A percentile compares a stretch with the other conserved stretches of the same genome.
Conservation (phyloP, 2,797 vertebrate species). For the Toxotes lorentzi region DNA sequence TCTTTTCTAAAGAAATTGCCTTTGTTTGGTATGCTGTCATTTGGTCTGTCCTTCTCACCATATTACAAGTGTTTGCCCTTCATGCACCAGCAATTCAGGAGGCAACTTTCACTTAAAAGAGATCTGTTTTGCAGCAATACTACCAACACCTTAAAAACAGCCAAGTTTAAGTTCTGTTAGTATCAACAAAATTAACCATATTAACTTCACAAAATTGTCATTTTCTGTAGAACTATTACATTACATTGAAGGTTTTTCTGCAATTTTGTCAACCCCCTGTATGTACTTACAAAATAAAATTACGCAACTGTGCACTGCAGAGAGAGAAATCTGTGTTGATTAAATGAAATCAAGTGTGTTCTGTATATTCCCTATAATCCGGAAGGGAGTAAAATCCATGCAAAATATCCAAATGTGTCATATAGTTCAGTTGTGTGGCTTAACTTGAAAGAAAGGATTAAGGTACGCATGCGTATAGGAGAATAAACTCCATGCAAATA, state of each 20-base stretch:
- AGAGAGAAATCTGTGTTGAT: slow-evolving; percentile 5
- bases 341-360: slow-evolving; percentile 21
- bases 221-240: not conserved
- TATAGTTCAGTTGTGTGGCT: slow-evolving; percentile 2
- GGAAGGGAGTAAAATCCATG: slow-evolving; percentile 47
- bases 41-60: too few relatives aligned
- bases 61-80: not conserved
- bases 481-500: slow-evolving; percentile 56
- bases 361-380: not conserved
- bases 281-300: not conserved
- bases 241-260: not conserved
- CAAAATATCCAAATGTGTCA: slow-evolving; percentile 26
- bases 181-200: not conserved
- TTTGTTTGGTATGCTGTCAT: not conserved
- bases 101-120: not conserved
- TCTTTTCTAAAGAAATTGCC: not conserved
- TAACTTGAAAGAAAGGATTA: slow-evolving; percentile 11
- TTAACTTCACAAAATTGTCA: not conserved
- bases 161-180: not conserved
- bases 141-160: not conserved
- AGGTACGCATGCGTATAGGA: slow-evolving; percentile 28
- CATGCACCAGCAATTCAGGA: not conserved
- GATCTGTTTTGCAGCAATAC: not conserved
- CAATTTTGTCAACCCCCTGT: slow-evolving; percentile 6
- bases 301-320: not conserved